Percentiles rank a stretch among this genome's conserved stretches.
Conservation (phyloP, 1,140 invertebrate genomes). For the Paraescarpia echinospica region DNA sequence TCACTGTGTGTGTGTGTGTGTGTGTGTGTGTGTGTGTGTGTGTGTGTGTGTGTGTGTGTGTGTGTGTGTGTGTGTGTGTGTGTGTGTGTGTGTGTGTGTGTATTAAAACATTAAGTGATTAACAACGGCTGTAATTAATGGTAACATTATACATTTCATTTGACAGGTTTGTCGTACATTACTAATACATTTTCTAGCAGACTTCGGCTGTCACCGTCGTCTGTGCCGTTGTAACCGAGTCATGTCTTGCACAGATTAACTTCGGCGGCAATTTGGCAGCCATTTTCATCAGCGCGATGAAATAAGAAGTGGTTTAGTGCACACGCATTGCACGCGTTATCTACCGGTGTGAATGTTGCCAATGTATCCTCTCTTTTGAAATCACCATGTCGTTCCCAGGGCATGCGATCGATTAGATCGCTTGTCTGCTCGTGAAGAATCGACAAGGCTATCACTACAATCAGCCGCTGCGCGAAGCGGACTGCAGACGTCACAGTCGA, state of each 20-base stretch:
- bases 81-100: no score
- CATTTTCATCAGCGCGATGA: neutral
- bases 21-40: no score
- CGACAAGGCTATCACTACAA: neutral
- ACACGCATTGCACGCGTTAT: neutral
- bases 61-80: no score
- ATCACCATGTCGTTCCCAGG: neutral
- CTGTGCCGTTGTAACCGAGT: neutral
- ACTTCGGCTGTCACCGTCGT: neutral
- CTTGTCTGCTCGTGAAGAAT: neutral
- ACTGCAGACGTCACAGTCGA: neutral
- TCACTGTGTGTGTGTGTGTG: no score
- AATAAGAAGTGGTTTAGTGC: neutral
- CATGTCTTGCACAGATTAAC: neutral
- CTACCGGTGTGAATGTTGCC: neutral
- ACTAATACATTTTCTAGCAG: neutral
- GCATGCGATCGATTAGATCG: neutral
- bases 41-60: no score
- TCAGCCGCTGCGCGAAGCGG: neutral
- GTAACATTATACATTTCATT: no score
- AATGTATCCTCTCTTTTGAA: neutral
- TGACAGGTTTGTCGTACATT: neutral
- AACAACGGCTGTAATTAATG: no score
- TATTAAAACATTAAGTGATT: no score
- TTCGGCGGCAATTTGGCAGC: neutral